A percentile compares a stretch with the other conserved stretches of the same genome.
Evolutionary conservation across 2,888 invertebrate genomes (phyloP).

Genomic region (Acholoe squamosa): DNA sequence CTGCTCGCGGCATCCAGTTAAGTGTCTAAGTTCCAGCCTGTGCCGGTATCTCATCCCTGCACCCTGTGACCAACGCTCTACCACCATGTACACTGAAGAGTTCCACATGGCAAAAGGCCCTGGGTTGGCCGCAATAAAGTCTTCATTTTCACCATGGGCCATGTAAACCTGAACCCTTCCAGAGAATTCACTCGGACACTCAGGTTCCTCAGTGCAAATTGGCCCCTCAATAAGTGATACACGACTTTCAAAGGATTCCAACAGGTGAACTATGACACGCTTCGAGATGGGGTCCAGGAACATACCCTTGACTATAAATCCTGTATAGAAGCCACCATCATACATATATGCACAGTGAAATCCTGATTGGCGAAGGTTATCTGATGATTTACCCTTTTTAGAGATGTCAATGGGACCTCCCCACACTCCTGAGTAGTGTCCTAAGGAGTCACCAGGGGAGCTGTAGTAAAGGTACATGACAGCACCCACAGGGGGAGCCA

Average conservation of each 20-base stretch:
- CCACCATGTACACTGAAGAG: constrained; percentile 47
- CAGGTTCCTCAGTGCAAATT: constrained; percentile 42
- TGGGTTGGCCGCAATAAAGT: constrained; percentile 24
- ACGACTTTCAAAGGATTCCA: constrained; percentile 44
- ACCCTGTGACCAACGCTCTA: constrained; percentile 21
- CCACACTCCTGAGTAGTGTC: constrained; percentile 55
- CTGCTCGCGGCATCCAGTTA: constrained; percentile 37
- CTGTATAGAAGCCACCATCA: constrained; percentile 55
- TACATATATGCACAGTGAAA: constrained; percentile 56
- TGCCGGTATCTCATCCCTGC: background rate
- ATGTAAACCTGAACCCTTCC: constrained; percentile 35
- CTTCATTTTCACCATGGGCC: constrained; percentile 45
- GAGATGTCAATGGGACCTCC: constrained; percentile 44
- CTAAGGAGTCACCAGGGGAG: constrained; percentile 54
- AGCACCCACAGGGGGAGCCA: constrained; percentile 22
- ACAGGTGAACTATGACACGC: constrained; percentile 27
- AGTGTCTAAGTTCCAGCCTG: constrained; percentile 18
- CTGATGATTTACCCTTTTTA: background rate
- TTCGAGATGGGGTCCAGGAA: constrained; percentile 41
- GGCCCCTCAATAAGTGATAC: constrained; percentile 47
- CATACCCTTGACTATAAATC: constrained; percentile 53
- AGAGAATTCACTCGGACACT: constrained; percentile 30
- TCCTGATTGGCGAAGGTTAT: constrained; percentile 40
- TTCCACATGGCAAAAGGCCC: constrained; percentile 60
- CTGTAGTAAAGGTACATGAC: constrained; percentile 55